Base-by-base conservation (phyloP, 2,888 invertebrate species). In the Resseliella maxima region DNA sequence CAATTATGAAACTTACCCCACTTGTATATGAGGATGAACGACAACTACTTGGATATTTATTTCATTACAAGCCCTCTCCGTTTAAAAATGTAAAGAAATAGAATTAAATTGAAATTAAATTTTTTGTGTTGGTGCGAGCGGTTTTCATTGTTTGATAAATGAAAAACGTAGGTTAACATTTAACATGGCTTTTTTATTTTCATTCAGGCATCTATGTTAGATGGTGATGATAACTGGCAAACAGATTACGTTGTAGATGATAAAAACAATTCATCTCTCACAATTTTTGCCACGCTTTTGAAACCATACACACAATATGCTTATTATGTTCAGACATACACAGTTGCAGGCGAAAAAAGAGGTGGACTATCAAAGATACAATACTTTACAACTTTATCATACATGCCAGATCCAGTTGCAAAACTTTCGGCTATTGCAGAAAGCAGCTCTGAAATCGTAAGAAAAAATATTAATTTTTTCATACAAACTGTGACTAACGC, bases 221-320 rank as follows among this genome's bases (percentile, higher is more conserved):
- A 96, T 91, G 96, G 97, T 0, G 95, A 95, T 88, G 95, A 96
- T 89, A 93, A 94, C 92, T 96, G 96, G 96, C 36, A 24, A 36
- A 38, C 38, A 21, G 72, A 86, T 59, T 72, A 86, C n/a, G 38
- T 59, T n/a, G 88, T 89, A 87, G 89, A 92, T 46, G 31, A 27
- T 36, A 64, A 45, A 41, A 36, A 72, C 38, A 59, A 54, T 54
- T 31, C 64, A 15, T 6, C 91, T 1, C 91, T 90, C 18, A 90
- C 91, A 88, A 92, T 93, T 88, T 90, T 93, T 0, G 90, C 96
- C 85, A 90, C 93, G 0, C 92, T 93, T 87, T 92, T 99, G 46
- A 94, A 94, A 88, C 96, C 98, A 0, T 97, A 93, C 91, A 98
- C 98, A 0, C 95, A 95, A 88, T 99, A 99, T 92, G 99, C 98